phyloP scores from a whole-genome alignment of 1,140 invertebrate species.

The Anoplophora glabripennis region DNA sequence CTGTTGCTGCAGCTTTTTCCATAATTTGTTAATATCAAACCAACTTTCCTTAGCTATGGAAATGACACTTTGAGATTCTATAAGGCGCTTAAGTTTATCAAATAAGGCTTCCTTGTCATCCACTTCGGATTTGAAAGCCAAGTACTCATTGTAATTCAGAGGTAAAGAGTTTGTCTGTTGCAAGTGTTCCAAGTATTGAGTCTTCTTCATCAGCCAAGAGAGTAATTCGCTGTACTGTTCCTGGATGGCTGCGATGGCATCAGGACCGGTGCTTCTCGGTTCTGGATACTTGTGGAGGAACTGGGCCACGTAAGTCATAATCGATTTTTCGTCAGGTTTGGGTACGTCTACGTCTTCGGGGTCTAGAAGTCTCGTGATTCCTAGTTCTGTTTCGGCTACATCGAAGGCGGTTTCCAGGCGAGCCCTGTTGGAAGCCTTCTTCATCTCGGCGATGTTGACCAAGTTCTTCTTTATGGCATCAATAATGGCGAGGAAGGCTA shows the following conservation, averaged over 20 bases:
- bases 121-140: constrained; percentile 66
- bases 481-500: constrained; percentile 94
- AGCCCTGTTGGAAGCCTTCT: constrained; percentile 71
- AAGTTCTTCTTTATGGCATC: constrained; percentile 92
- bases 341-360: constrained; percentile 97
- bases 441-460: constrained; percentile 80
- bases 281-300: constrained; percentile 95
- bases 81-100: constrained; percentile 69
- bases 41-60: constrained; percentile 78
- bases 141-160: constrained; percentile 67
- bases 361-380: constrained; percentile 89
- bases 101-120: constrained; percentile 66
- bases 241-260: constrained; percentile 72
- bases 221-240: constrained; percentile 76
- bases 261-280: constrained; percentile 64
- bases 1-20: constrained; percentile 73
- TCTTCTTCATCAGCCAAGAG: constrained; percentile 77
- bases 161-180: constrained; percentile 65
- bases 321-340: constrained; percentile 95
- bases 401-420: constrained; percentile 92
- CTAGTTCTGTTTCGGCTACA: constrained; percentile 87
- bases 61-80: constrained; percentile 73
- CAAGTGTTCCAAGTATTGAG: constrained; percentile 65
- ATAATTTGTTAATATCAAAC: constrained; percentile 71
- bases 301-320: constrained; percentile 99